These are phyloP conservation scores for Euwallacea fornicatus DNA, from an alignment of 1,140 invertebrate genomes.

Conservation along the genomic window DNA sequence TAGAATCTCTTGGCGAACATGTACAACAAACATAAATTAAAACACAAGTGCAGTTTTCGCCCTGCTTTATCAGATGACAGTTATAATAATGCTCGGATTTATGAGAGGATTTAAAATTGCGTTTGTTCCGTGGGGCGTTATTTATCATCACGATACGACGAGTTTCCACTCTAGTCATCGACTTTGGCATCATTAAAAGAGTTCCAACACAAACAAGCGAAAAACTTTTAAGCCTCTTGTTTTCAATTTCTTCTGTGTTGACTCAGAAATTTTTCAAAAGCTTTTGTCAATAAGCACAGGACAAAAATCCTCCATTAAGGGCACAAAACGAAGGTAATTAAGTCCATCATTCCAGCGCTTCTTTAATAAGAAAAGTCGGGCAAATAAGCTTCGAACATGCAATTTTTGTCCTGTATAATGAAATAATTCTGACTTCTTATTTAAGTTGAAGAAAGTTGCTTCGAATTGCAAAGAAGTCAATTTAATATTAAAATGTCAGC, in stretches of 20 bases:
- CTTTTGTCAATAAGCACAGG: background rate
- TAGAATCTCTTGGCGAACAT: too few relatives aligned
- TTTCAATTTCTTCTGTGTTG: background rate
- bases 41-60: background rate
- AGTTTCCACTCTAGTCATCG: too few relatives aligned
- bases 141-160: background rate
- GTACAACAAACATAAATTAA: constrained; percentile 1
- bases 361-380: constrained; percentile 3
- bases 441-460: background rate
- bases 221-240: too few relatives aligned
- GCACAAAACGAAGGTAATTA: background rate
- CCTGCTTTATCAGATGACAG: background rate
- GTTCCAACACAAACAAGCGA: too few relatives aligned
- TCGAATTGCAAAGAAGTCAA: background rate
- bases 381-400: background rate
- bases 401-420: constrained; percentile 4
- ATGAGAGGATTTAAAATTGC: constrained; percentile 1
- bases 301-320: background rate
- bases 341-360: background rate
- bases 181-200: too few relatives aligned
- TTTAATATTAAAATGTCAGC: too few relatives aligned
- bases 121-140: background rate
- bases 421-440: constrained; percentile 2
- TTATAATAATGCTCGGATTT: constrained; percentile 7
- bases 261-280: background rate